A percentile compares a stretch with the other conserved stretches of the same genome.
Evolutionary conservation across 2,797 vertebrate species (phyloP).

Genomic region (Sebastes wilsoni): DNA sequence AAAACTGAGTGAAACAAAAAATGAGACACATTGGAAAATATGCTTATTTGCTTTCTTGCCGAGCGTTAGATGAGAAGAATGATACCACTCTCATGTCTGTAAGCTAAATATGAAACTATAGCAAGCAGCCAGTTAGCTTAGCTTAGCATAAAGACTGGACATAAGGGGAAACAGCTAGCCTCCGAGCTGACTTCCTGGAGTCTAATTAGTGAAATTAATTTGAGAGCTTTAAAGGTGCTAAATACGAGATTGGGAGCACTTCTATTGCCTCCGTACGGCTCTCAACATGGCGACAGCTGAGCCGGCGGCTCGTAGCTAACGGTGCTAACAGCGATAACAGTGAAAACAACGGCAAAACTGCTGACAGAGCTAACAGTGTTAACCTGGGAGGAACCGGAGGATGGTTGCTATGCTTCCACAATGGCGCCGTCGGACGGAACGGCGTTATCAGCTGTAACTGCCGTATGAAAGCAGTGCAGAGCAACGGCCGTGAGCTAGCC

Average conservation of each 20-base stretch:
- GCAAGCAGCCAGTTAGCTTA: not conserved
- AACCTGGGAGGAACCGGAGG: too few relatives aligned
- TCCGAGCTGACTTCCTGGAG: not conserved
- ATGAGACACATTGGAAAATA: too few relatives aligned
- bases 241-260: not conserved
- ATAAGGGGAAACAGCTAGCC: not conserved
- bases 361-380: too few relatives aligned
- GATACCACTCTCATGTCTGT: not conserved
- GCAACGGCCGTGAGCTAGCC: too few relatives aligned
- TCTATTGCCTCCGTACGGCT: not conserved
- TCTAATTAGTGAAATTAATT: not conserved
- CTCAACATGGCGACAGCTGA: not conserved
- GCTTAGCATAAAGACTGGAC: not conserved
- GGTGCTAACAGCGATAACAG: too few relatives aligned
- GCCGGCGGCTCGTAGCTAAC: too few relatives aligned
- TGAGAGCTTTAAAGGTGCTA: not conserved
- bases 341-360: too few relatives aligned
- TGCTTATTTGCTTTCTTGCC: not conserved
- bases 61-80: not conserved
- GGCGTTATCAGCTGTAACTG: too few relatives aligned
- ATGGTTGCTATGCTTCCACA: too few relatives aligned
- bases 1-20: not conserved
- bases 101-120: not conserved
- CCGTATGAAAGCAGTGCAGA: too few relatives aligned
- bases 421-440: fast-evolving